Base-by-base conservation (phyloP, 1,140 invertebrate species). In the Pachypsylla venusta region DNA sequence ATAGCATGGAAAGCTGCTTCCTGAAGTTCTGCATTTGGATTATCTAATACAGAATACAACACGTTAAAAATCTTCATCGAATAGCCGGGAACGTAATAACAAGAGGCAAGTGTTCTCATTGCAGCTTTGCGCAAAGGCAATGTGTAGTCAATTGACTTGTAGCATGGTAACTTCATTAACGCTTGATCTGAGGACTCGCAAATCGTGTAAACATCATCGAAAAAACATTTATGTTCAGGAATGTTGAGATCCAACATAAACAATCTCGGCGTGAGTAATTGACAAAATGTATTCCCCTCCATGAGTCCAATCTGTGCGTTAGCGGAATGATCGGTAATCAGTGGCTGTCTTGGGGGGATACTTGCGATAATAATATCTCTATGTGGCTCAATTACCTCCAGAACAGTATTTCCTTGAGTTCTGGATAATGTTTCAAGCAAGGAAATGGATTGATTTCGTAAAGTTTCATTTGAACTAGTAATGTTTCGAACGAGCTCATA, bases 241-340 rank as follows among this genome's bases (percentile, higher is more conserved):
- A 90, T 82, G 26, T 73, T 80, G 19, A 94, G 71, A 74, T 97
- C 89, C 53, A 96, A 87, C 5, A 89, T 93, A 73, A 97, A 97
- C 0, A 98, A 75, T 59, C 89, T 76, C 0, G 93, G 94, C 61
- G 84, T 83, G 4, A 98, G 71, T 3, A 89, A 93, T 0, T 91
- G 93, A 67, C 93, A 98, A 68, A 98, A 98, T 10, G 91, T 95
- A 60, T 94, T 96, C 1, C 93, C 93, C 70, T 97, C 93, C 87
- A 98, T 93, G 0, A 98, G 72, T 20, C 93, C 94, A 70, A 98
- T 95, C 73, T 98, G 93, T 12, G 90, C 89, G 68, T 93, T 93
- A 0, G 90, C 89, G 0, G 93, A 91, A 67, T 97, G 93, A 73
- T 96, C 93, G 30, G 89, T 76, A 0, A 97, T 75, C 13, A 94